These are phyloP conservation scores for Lipophrys pholis DNA, from an alignment of 2,113 vertebrate genomes.

Conservation along the genomic window DNA sequence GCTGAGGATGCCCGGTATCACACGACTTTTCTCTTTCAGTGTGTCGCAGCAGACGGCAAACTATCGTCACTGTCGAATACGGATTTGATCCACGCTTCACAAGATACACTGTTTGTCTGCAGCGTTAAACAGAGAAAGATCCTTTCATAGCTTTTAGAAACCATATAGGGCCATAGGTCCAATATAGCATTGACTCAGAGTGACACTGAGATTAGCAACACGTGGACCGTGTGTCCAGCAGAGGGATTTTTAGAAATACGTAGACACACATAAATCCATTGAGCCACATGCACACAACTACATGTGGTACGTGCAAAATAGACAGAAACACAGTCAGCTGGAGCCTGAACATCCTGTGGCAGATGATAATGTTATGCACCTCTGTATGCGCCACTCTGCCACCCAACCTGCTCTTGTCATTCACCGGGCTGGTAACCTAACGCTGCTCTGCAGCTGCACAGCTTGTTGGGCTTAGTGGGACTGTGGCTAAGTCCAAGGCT, in stretches of 20 bases:
- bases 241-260: conserved; percentile 50
- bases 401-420: conserved; percentile 85
- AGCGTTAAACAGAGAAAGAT: conserved; percentile 59
- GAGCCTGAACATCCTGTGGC: conserved; percentile 32
- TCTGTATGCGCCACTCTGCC: conserved; percentile 63
- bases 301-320: conserved; percentile 22
- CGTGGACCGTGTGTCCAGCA: conserved; percentile 44
- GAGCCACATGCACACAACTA: conserved; percentile 13
- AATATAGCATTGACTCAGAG: conserved; percentile 63
- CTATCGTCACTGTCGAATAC: conserved; percentile 16
- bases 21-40: conserved; percentile 49
- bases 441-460: conserved; percentile 78
- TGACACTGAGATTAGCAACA: conserved; percentile 66
- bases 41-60: conserved; percentile 13
- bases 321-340: conserved; percentile 26
- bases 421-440: conserved; percentile 81
- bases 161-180: conserved; percentile 70
- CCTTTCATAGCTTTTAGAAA: conserved; percentile 49
- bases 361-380: conserved; percentile 64
- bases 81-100: conserved; percentile 14
- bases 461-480: conserved; percentile 62
- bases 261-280: conserved; percentile 18
- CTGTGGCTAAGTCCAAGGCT: conserved; percentile 66
- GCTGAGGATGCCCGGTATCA: conserved; percentile 49
- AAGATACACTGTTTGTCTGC: conserved; percentile 52